These are phyloP conservation scores for Didymodactylos carnosus DNA, from an alignment of 2,888 invertebrate species.

Conservation along the genomic window DNA sequence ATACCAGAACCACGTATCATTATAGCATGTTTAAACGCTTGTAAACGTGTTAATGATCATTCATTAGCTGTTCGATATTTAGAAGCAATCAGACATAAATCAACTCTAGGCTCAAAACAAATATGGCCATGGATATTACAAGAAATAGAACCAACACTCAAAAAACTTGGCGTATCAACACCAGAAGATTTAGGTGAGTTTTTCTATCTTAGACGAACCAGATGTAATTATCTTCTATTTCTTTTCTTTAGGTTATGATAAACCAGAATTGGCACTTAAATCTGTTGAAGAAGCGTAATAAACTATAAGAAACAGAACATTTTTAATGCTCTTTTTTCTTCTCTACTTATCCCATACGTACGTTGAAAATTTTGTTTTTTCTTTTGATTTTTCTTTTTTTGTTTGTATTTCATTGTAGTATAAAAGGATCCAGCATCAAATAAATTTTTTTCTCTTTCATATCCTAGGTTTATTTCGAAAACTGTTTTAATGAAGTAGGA, in stretches of 20 bases:
- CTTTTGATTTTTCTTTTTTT: too few relatives aligned
- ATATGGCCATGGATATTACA: constrained; percentile 39
- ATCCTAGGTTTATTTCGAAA: too few relatives aligned
- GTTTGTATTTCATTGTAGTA: too few relatives aligned
- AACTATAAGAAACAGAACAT: too few relatives aligned
- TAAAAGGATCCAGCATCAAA: too few relatives aligned
- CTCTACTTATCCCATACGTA: too few relatives aligned
- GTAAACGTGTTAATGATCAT: constrained; percentile 77
- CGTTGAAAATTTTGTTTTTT: too few relatives aligned
- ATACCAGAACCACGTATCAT: constrained; percentile 78
- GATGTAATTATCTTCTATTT: too few relatives aligned
- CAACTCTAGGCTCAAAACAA: constrained; percentile 50
- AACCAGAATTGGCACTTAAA: constrained; percentile 68
- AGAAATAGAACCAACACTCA: constrained; percentile 72
- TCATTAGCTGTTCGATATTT: constrained; percentile 74
- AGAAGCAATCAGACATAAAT: constrained; percentile 72
- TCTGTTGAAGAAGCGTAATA: constrained; percentile 14
- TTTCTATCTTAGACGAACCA: too few relatives aligned
- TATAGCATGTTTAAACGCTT: constrained; percentile 64
- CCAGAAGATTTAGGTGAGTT: constrained; percentile 81
- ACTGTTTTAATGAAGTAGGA: too few relatives aligned
- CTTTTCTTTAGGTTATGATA: constrained; percentile 91
- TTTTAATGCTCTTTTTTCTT: too few relatives aligned
- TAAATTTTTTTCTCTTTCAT: too few relatives aligned
- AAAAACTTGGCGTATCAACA: constrained; percentile 75